Evolutionary conservation across 2,113 vertebrate genomes (phyloP), one percentile per base, ranked within the genome.

Genomic region (Toxotes jaculatrix): DNA sequence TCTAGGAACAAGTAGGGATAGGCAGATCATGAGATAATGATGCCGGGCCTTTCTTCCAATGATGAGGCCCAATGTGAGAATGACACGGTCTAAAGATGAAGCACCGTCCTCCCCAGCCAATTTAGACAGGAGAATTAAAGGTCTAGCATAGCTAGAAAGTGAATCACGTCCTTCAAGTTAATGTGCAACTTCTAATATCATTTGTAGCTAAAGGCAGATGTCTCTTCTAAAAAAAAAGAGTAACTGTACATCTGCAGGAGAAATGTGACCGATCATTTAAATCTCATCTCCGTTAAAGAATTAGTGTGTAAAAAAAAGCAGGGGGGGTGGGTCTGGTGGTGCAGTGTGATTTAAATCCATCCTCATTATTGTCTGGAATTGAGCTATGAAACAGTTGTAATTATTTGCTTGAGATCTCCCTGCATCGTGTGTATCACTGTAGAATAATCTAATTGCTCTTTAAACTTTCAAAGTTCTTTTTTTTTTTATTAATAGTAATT

Each of bases 41-140:
- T 85, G 74, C 74, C 36, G 80, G 75, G 77, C 86, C 81, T 92
- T 94, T 92, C 74, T 91, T 92, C 90, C 78, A 87, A 74, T 89
- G 68, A 87, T 93, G 85, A 95, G 94, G 93, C 92, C 92, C 91
- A 93, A 87, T 92, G 88, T 88, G 79, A 81, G 90, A 90, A 93
- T 92, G 94, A 87, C 91, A 91, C 93, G 91, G 92, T 93, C 69
- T 53, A 60, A 23, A 64, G 83, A 95, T 95, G 94, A 94, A 96
- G 94, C 95, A 91, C 65, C 53, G 31, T 85, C 87, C 77, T 89
- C 88, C 70, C 72, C 73, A 67, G 89, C 80, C 85, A 90, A 93
- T 92, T 93, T 87, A 93, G 77, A 87, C 65, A n/a, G 76, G 78
- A 83, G 78, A 89, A 89, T 82, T 84, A 92, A 91, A 93, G 85